phyloP scores from a whole-genome alignment of 2,888 invertebrate genomes.

The Xanthia icteritia region DNA sequence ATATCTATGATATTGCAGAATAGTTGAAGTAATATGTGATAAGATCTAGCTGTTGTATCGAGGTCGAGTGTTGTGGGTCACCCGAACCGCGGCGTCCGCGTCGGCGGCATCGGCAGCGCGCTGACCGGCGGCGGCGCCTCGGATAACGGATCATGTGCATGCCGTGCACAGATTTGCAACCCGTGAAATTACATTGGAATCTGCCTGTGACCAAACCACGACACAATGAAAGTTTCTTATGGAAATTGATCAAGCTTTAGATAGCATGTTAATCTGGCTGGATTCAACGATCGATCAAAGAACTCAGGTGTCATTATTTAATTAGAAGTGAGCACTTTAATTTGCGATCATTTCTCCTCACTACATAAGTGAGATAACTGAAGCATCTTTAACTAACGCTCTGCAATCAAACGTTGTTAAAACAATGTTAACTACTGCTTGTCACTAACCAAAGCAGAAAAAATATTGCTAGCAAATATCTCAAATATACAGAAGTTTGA shows the following conservation, averaged over 20 bases:
- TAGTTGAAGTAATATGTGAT: constrained; percentile 57
- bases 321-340: constrained; percentile 34
- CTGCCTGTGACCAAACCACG: constrained; percentile 34
- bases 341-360: constrained; percentile 8
- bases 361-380: not conserved
- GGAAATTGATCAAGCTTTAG: constrained; percentile 33
- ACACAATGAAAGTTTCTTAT: constrained; percentile 46
- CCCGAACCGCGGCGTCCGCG: constrained; percentile 59
- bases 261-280: constrained; percentile 46
- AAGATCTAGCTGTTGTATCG: constrained; percentile 65
- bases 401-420: not conserved
- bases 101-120: constrained; percentile 64
- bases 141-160: constrained; percentile 76
- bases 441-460: not conserved
- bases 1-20: constrained; percentile 63
- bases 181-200: constrained; percentile 58
- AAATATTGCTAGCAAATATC: constrained; percentile 1
- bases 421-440: constrained; percentile 5
- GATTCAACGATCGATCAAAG: constrained; percentile 20
- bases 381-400: not conserved
- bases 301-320: constrained; percentile 35
- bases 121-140: constrained; percentile 57
- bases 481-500: not conserved
- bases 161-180: constrained; percentile 67
- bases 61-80: constrained; percentile 74